Evolutionary conservation across 1,140 invertebrate genomes (phyloP).

Genomic region (Diachasma alloeum): DNA sequence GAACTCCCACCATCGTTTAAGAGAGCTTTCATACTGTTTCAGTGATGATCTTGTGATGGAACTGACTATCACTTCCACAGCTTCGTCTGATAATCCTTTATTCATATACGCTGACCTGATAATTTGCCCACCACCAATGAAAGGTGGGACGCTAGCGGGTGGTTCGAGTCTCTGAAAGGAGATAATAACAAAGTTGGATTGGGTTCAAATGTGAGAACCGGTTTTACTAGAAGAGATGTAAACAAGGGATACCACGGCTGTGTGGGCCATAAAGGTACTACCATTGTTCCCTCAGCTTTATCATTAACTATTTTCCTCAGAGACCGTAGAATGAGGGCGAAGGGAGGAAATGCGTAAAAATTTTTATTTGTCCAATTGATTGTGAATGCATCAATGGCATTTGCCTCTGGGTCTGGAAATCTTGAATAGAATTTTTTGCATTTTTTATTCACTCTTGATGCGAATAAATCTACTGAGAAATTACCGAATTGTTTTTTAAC

Average conservation of each 20-base stretch:
- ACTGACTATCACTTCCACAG: too few relatives aligned
- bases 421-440: slow-evolving; percentile 14
- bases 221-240: background rate
- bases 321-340: background rate
- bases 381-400: slow-evolving; percentile 22
- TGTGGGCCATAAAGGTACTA: slow-evolving; percentile 1
- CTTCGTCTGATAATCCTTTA: too few relatives aligned
- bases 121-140: too few relatives aligned
- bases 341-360: slow-evolving; percentile 19
- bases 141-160: too few relatives aligned
- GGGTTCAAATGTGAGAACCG: too few relatives aligned
- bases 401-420: slow-evolving; percentile 16
- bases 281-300: background rate
- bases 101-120: too few relatives aligned
- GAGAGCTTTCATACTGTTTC: too few relatives aligned
- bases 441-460: slow-evolving; percentile 20
- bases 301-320: slow-evolving; percentile 16
- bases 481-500: background rate
- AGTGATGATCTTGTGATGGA: too few relatives aligned
- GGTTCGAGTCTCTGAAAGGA: too few relatives aligned
- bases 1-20: too few relatives aligned
- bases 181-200: too few relatives aligned
- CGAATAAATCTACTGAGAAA: slow-evolving; percentile 19
- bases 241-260: slow-evolving; percentile 26
- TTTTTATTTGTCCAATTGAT: slow-evolving; percentile 8